Evolutionary conservation across 2,888 invertebrate species (phyloP).

Genomic region (Alitta virens): DNA sequence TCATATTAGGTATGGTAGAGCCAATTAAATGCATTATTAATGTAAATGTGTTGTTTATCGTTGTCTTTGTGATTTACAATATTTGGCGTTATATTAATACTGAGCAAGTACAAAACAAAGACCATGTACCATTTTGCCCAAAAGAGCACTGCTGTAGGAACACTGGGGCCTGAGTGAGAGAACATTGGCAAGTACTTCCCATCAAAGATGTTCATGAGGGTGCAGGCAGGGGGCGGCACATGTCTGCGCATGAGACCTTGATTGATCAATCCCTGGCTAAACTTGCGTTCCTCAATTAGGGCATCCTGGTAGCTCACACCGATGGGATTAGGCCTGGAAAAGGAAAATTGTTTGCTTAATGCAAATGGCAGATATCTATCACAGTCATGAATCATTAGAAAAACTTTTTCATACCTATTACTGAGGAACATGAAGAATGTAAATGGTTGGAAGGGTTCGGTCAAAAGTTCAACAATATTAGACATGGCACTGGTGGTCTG

Average conservation of each 20-base stretch:
- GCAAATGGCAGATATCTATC: too few relatives aligned
- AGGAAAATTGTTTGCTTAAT: too few relatives aligned
- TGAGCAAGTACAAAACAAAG: too few relatives aligned
- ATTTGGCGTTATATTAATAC: too few relatives aligned
- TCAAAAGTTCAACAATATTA: conserved; percentile 50
- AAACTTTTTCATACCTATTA: conserved; percentile 10
- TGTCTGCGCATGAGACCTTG: conserved; percentile 50
- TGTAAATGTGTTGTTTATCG: too few relatives aligned
- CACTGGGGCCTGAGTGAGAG: conserved; percentile 37
- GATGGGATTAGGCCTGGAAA: background rate
- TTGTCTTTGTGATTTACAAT: too few relatives aligned
- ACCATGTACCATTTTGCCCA: conserved; percentile 52
- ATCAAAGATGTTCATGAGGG: conserved; percentile 49
- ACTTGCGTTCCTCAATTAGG: background rate
- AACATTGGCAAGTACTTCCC: conserved; percentile 52
- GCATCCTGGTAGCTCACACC: background rate
- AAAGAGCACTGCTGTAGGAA: conserved; percentile 51
- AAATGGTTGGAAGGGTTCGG: conserved; percentile 54
- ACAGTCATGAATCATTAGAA: too few relatives aligned
- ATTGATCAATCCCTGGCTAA: conserved; percentile 30
- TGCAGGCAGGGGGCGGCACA: conserved; percentile 49
- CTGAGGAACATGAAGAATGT: conserved; percentile 52
- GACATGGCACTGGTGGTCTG: conserved; percentile 50
- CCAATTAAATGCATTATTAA: too few relatives aligned
- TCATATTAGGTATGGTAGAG: too few relatives aligned